Conservation (phyloP, 2,797 vertebrate species). For the Poliocrania exsul region DNA sequence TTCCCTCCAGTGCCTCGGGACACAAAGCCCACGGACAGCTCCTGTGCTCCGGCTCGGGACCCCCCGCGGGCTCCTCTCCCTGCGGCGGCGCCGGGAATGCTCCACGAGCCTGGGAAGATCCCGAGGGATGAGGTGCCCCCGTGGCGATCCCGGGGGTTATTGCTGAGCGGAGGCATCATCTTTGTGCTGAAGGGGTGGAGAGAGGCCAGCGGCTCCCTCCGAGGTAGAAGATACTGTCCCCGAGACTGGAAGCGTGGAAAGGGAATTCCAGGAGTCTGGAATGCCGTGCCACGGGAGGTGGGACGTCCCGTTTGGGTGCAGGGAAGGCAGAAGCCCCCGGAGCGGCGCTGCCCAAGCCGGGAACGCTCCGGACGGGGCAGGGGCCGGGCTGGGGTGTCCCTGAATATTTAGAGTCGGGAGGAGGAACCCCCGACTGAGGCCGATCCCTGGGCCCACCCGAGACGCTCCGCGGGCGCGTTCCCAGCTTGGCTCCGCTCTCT, state of each 20-base stretch:
- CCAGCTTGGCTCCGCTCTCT: not conserved
- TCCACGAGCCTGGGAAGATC: not conserved
- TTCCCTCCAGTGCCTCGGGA: not conserved
- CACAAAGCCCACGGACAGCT: not conserved
- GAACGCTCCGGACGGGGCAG: not conserved
- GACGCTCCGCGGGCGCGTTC: not conserved
- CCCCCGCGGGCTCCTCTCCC: not conserved
- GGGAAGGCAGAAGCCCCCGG: no score
- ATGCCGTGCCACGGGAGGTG: not conserved
- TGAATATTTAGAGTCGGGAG: not conserved
- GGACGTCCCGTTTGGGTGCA: no score
- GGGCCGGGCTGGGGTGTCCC: not conserved
- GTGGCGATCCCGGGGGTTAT: not conserved
- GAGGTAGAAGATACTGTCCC: slow-evolving; percentile 36
- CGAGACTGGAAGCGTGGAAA: not conserved
- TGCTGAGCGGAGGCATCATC: not conserved
- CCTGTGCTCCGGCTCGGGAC: not conserved
- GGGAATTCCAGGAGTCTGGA: not conserved
- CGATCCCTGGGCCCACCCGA: not conserved
- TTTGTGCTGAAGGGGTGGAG: slow-evolving; percentile 43
- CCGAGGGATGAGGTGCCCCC: not conserved
- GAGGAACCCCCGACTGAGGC: not conserved
- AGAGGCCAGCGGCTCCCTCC: slow-evolving; percentile 5
- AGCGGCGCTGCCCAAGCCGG: no score
- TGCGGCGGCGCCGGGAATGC: not conserved